Base-by-base conservation (phyloP, 1,140 invertebrate species). In the Drosophila mauritiana region DNA sequence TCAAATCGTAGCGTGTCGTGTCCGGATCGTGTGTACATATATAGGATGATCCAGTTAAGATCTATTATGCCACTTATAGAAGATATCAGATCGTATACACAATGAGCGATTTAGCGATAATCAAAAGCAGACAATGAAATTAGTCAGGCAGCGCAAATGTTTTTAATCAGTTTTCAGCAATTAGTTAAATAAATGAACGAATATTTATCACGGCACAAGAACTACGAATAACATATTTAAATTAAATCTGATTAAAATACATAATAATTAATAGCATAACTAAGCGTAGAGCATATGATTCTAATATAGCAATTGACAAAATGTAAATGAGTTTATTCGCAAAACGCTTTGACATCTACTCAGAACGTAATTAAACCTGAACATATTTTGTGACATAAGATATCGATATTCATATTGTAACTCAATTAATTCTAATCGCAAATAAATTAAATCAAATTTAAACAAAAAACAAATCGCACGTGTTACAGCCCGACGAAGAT, bases 101-200 rank as follows among this genome's bases (percentile, higher is more conserved):
- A 67, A 64, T 57, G 53, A 64, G 78, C 78, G 68, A 79, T 54
- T 88, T 88, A 83, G 83, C 79, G 59, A 83, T 86, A 86, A 86
- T 86, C 83, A 86, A 86, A 86, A 48, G 62, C 55, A 80, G 82
- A 86, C 78, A 85, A 85, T 85, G 82, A 85, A 88, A 76, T 85
- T 78, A 70, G 81, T 74, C 79, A 88, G 62, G 48, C 78, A 84
- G 65, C 56, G 42, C 68, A 67, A 53, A 65, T 61, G 81, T 73
- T 88, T 89, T 69, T 77, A 78, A 73, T 89, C 56, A 77, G 75
- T 85, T 76, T 56, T 39, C 55, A 73, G 73, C 46, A 67, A 77
- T 70, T 76, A 78, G 80, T 75, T 83, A 86, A 85, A 85, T 81
- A 80, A 86, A 89, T 86, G 57, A 83, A 65, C 59, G 54, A 80